Evolutionary conservation across 53 echinoderm and acorn worm genomes (phyloP).

Genomic region (Henricia sp.): DNA sequence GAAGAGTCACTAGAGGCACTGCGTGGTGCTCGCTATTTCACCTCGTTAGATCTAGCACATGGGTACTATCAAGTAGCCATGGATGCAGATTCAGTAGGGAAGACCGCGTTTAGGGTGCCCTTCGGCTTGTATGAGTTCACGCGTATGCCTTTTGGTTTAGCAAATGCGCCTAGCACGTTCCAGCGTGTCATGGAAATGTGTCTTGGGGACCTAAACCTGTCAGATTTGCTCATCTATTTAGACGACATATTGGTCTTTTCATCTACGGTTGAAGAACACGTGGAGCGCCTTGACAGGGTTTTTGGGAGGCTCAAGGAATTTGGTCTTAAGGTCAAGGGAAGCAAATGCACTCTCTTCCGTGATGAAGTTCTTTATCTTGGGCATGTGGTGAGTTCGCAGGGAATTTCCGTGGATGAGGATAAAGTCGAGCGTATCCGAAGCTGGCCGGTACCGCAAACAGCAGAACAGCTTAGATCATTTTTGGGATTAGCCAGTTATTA

Average conservation of each 20-base stretch:
- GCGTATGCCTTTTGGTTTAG: slow-evolving; percentile 48
- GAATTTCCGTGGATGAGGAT: slow-evolving; percentile 33
- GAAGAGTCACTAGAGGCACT: too few relatives aligned
- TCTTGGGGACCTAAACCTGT: slow-evolving; percentile 61
- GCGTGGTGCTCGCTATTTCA: too few relatives aligned
- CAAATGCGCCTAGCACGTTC: slow-evolving; percentile 56
- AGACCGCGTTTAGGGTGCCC: slow-evolving; percentile 62
- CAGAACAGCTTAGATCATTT: too few relatives aligned
- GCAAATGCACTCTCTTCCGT: slow-evolving; percentile 34
- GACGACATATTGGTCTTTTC: slow-evolving; percentile 65
- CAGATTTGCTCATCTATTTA: slow-evolving; percentile 32
- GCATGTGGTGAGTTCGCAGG: slow-evolving; percentile 47
- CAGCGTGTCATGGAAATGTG: slow-evolving; percentile 40
- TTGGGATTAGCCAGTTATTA: too few relatives aligned
- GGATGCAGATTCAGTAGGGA: slow-evolving; percentile 41
- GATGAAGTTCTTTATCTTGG: slow-evolving; percentile 50
- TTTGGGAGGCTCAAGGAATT: slow-evolving; percentile 42
- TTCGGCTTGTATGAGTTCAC: slow-evolving; percentile 57
- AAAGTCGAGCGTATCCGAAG: slow-evolving; percentile 26
- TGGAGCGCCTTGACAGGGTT: slow-evolving; percentile 32
- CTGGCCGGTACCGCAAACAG: too few relatives aligned
- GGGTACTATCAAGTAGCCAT: slow-evolving; percentile 61
- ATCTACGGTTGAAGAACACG: slow-evolving; percentile 36
- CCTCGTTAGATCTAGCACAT: too few relatives aligned
- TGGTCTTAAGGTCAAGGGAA: slow-evolving; percentile 44